Evolutionary conservation across 2,888 invertebrate species (phyloP), one percentile per base, ranked within the genome.

Genomic region (Cerastoderma edule): DNA sequence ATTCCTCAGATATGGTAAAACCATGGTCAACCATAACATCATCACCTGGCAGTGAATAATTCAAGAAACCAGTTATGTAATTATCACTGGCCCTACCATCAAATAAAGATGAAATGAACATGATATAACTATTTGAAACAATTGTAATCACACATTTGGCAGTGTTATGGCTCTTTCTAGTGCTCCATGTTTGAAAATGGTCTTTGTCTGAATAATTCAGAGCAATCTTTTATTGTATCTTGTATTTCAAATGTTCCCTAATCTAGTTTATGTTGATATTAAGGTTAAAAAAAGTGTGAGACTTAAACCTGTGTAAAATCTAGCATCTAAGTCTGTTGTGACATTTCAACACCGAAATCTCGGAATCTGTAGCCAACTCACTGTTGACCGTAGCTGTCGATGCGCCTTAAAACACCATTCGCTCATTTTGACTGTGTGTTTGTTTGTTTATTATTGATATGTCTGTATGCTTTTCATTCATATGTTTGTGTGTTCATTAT

Each of bases 221-320:
- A 60, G 48, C 69, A 77, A 57, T 77, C 73, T 19, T 67, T 77
- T 4, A 77, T 72, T 46, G 67, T 39, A 75, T 30, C 27, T 32
- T 75, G 24, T 70, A 71, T 13, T 70, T 53, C 2, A 75, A 28
- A 2, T 33, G 13, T 48, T 60, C 60, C 27, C 71, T 67, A 67
- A 27, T 63, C 13, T 46, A 10, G 60, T 1, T 27, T 71, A 63
- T 19, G 71, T 71, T 10, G 71, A 39, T 8, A 75, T 53, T 19
- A 70, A 53, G 27, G 70, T 46, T 19, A 67, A 22, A 16, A 75
- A 70, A 33, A 71, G 63, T 8, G 71, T 22, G 16, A 70, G 22
- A 32, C 67, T 75, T 0, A 75, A 30, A 32, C 75, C 75, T 24
- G 75, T 75, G 56, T 69, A 74, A 56, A 74, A 73, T n/a, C 39